A percentile compares a stretch with the other conserved stretches of the same genome.
These are phyloP conservation scores for Trogon melanurus DNA, from an alignment of 2,113 vertebrate species.

Conservation along the genomic window DNA sequence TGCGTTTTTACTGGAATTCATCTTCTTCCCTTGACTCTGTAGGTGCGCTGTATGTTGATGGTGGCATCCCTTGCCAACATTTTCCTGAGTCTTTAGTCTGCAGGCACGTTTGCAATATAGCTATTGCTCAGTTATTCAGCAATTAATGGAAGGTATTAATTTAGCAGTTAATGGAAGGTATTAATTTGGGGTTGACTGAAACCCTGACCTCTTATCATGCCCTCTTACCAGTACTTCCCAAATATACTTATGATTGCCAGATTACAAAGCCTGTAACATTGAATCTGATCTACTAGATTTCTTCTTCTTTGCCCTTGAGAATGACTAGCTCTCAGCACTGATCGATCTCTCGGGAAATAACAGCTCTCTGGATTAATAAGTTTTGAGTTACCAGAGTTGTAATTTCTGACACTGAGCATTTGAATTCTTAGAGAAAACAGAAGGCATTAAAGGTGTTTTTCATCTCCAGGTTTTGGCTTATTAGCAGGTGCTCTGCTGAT, in stretches of 20 bases:
- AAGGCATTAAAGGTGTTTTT: background rate
- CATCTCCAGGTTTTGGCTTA: background rate
- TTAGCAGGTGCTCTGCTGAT: background rate
- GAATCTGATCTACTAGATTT: background rate
- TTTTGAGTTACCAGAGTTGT: background rate
- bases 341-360: background rate
- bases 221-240: background rate
- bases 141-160: background rate
- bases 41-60: background rate
- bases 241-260: background rate
- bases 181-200: background rate
- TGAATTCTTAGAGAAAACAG: background rate
- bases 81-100: background rate
- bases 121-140: background rate
- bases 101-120: background rate
- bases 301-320: background rate
- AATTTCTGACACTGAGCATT: background rate
- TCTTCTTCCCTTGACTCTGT: background rate
- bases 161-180: background rate
- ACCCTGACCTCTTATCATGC: background rate
- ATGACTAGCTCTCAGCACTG: background rate
- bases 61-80: background rate
- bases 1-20: background rate
- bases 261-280: background rate
- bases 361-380: background rate